A percentile compares a stretch with the other conserved stretches of the same genome.
phyloP scores from a whole-genome alignment of 2,888 invertebrate species.

The Lasioglossum figueresi region DNA sequence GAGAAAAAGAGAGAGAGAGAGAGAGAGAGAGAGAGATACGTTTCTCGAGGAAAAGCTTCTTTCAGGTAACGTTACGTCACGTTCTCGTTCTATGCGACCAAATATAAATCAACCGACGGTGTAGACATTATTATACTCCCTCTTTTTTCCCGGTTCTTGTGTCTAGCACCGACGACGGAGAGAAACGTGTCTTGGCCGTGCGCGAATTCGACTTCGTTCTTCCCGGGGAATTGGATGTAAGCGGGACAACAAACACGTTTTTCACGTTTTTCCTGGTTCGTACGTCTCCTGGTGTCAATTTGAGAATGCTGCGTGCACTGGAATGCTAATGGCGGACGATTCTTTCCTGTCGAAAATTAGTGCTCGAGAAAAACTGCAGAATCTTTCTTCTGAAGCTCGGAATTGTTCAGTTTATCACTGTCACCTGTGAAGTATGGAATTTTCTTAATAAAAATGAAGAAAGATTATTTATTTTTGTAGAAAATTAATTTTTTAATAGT shows the following conservation, averaged over 20 bases:
- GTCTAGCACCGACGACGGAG: not conserved
- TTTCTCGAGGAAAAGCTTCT: slow-evolving; percentile 31
- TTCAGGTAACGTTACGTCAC: slow-evolving; percentile 37
- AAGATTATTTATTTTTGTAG: not conserved
- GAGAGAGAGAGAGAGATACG: not conserved
- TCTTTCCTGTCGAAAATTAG: not conserved
- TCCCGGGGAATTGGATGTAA: not conserved
- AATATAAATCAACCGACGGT: slow-evolving; percentile 43
- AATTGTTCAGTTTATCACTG: not conserved
- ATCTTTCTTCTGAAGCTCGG: not conserved
- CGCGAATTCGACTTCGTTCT: slow-evolving; percentile 10
- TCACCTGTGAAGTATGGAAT: not conserved
- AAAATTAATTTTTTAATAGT: not conserved
- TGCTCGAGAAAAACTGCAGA: not conserved
- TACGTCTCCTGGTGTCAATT: not conserved
- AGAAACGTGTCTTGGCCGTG: slow-evolving; percentile 22
- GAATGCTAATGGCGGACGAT: not conserved
- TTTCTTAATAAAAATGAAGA: not conserved
- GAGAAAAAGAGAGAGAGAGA: no score
- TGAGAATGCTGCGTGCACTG: not conserved
- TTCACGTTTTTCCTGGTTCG: not conserved
- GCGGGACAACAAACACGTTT: not conserved
- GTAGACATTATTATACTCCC: slow-evolving; percentile 26
- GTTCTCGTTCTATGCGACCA: slow-evolving; percentile 1
- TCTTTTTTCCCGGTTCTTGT: not conserved